Evolutionary conservation across 2,888 invertebrate genomes (phyloP), one percentile per base, ranked within the genome.

Genomic region (Drosophila kuntzei): DNA sequence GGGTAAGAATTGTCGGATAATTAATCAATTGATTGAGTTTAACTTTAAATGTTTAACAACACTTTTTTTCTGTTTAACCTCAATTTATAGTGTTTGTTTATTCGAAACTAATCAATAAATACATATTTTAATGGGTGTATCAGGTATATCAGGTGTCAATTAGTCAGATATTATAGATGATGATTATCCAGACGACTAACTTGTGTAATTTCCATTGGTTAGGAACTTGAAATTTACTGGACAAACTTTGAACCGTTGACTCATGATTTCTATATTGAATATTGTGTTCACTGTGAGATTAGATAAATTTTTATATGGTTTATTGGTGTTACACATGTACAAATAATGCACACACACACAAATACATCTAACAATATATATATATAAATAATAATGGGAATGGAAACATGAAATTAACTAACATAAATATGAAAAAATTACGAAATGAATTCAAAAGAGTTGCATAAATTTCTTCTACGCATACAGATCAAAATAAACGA

Each of bases 401-500:
- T 22, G 74, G 79, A 76, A 75, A 58, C 50, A 54, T 9, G 50
- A 37, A 60, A 46, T 57, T 74, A 74, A 75, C 63, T 27, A 54
- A 25, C 50, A 49, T 27, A 49, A 41, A 25, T 36, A 46, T 53
- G 32, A 29, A 59, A 20, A 49, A 36, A 50, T 51, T 29, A 37
- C 18, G 55, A 71, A 71, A 36, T 43, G 29, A 18, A 71, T 57
- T 54, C 27, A 67, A 62, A 54, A 41, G 53, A 74, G 50, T 47
- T 51, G 37, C 58, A 49, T 20, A 58, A 49, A 69, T 87, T 83
- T 83, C 71, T 83, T 83, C 89, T 87, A 88, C 87, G 89, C 71
- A 87, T 64, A 83, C 87, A 83, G 88, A 82, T 81, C 61, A 54
- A 57, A 65, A 47, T 61, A 46, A 50, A 46, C 36, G 18, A 44